These are phyloP conservation scores for Mythimna lalbum DNA, from an alignment of 2,888 invertebrate species.

Conservation along the genomic window DNA sequence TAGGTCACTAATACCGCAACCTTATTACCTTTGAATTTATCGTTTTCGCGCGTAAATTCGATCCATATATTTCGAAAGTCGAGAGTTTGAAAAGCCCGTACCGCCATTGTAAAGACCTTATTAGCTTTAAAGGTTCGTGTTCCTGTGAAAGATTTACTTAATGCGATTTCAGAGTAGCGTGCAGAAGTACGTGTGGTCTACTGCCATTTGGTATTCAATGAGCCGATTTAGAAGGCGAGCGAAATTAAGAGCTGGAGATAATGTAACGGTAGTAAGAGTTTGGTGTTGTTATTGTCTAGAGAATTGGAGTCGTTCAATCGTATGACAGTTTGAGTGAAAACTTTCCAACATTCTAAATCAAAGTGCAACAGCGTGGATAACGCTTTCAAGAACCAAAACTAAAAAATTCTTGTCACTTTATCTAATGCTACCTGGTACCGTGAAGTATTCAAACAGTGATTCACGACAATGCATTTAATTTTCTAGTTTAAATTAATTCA, in stretches of 20 bases:
- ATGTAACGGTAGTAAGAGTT: slow-evolving; percentile 59
- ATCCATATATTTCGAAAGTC: slow-evolving; percentile 66
- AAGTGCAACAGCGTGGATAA: not conserved
- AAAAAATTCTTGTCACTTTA: no score
- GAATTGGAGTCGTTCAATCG: slow-evolving; percentile 19
- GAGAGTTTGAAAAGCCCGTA: slow-evolving; percentile 65
- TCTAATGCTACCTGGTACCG: not conserved
- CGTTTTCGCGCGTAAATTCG: slow-evolving; percentile 56
- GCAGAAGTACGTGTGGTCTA: slow-evolving; percentile 77
- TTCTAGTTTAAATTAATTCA: slow-evolving; percentile 17
- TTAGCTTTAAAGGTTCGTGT: slow-evolving; percentile 78
- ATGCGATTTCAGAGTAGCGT: slow-evolving; percentile 78
- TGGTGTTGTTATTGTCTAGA: slow-evolving; percentile 28
- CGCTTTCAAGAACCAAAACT: not conserved
- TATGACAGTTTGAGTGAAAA: not conserved
- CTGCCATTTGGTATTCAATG: slow-evolving; percentile 82
- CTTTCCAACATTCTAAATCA: not conserved
- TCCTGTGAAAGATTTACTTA: slow-evolving; percentile 78
- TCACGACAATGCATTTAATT: slow-evolving; percentile 6
- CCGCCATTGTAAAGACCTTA: slow-evolving; percentile 78
- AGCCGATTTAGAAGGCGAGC: slow-evolving; percentile 75
- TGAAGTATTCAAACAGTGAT: not conserved
- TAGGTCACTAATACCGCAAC: slow-evolving; percentile 55
- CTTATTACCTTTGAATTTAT: slow-evolving; percentile 60
- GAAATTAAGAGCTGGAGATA: slow-evolving; percentile 58